Base-by-base conservation (phyloP, 35 echinoderm and acorn worm genomes). In the Apostichopus californicus region DNA sequence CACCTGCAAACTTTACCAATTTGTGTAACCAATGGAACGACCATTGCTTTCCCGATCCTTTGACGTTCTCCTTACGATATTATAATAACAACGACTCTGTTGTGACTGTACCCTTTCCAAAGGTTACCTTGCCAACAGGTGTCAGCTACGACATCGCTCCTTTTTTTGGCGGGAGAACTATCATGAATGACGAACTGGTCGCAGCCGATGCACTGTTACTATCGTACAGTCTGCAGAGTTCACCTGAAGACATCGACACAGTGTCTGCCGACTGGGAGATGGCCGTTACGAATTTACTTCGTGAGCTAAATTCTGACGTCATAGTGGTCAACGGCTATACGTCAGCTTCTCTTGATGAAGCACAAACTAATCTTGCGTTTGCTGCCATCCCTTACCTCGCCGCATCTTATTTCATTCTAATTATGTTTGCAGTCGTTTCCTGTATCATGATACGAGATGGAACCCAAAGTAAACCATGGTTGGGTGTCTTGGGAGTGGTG, bases 401-500 rank as follows among this genome's bases (percentile, higher is more conserved):
- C 15, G 59, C 57, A 52, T 17, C 90, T 14, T 80, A 56, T 28
- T 14, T 9, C 8, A 17, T 83, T 25, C 55, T 92, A 10, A 25
- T 92, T 10, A 13, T 57, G 12, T 92, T 92, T 83, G 77, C 77
- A 18, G 78, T 92, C 6, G 11, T 83, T 22, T 81, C 77, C 5
- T 92, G 75, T 23, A 80, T 92, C 11, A 80, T 80, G 90, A 59
- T 85, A 59, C 59, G 77, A 17, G 90, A 92, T 70, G 80, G 53
- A 21, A 11, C 57, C 6, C 58, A 61, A 34, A 92, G 90, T 58
- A 92, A 92, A 68, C 90, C 90, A 11, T 92, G 90, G 78, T 60
- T 92, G 22, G 90, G 90, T 17, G 17, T 82, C 11, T 60, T 80
- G 18, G 90, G 95, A 9, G 86, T 97, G 24, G 53, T 94, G 23